Evolutionary conservation across 2,888 invertebrate species (phyloP).

Genomic region (Amphiduros pacificus): DNA sequence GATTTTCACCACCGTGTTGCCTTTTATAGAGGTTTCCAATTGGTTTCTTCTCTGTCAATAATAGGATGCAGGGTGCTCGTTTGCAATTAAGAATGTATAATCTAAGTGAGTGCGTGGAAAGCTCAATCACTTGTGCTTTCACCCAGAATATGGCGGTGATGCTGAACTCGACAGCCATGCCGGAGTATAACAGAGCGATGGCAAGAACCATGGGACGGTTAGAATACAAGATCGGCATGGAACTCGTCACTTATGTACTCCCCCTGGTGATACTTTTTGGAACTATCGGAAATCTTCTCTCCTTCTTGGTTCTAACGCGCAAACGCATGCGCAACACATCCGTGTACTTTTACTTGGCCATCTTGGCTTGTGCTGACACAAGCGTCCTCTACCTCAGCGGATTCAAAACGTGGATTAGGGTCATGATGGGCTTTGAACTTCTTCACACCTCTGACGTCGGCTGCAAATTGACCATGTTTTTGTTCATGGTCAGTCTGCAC

Average conservation of each 20-base stretch:
- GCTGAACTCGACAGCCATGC: too few relatives aligned
- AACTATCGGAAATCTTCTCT: conserved; percentile 44
- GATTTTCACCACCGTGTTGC: too few relatives aligned
- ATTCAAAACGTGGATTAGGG: conserved; percentile 49
- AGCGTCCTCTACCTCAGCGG: conserved; percentile 47
- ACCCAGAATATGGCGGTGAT: too few relatives aligned
- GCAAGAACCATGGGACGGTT: too few relatives aligned
- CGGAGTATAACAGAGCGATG: too few relatives aligned
- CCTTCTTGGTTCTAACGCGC: conserved; percentile 43
- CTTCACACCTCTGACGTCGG: conserved; percentile 42
- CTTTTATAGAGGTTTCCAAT: too few relatives aligned
- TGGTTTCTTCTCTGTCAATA: too few relatives aligned
- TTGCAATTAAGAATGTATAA: too few relatives aligned
- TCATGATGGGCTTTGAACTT: conserved; percentile 43
- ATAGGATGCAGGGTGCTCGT: too few relatives aligned
- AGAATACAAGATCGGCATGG: conserved; percentile 9
- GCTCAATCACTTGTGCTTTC: too few relatives aligned
- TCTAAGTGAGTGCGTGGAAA: too few relatives aligned
- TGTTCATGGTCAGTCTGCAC: conserved; percentile 39
- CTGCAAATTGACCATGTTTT: conserved; percentile 47
- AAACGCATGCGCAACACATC: conserved; percentile 47
- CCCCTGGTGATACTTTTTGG: conserved; percentile 45
- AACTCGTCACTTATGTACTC: conserved; percentile 30
- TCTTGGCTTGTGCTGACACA: conserved; percentile 49
- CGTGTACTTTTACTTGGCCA: conserved; percentile 49